These are phyloP conservation scores for Microcebus lehilahytsara DNA, from an alignment of 2,113 vertebrate genomes.

Conservation along the genomic window DNA sequence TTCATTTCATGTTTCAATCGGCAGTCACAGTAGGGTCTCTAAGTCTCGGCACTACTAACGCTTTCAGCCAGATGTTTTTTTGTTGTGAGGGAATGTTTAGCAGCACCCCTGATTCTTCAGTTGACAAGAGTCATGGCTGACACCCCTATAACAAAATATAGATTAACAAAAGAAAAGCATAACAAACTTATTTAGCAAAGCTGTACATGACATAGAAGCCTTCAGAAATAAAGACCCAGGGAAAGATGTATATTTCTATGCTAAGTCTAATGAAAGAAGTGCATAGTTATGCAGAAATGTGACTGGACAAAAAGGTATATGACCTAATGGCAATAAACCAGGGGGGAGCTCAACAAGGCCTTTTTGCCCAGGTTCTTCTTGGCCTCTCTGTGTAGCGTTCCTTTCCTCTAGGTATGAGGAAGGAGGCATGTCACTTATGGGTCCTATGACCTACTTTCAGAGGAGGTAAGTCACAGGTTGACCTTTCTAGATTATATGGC, in stretches of 20 bases:
- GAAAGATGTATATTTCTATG: background rate
- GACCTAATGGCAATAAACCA: too few relatives aligned
- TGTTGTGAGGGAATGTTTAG: background rate
- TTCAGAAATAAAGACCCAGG: background rate
- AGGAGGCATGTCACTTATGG: background rate
- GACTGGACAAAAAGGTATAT: too few relatives aligned
- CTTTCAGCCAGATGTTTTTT: background rate
- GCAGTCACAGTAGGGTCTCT: background rate
- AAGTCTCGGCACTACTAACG: background rate
- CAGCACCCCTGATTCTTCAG: background rate
- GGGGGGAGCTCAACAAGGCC: background rate
- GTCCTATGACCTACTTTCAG: background rate
- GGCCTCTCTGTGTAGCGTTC: background rate
- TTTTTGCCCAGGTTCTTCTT: background rate
- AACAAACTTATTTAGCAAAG: background rate
- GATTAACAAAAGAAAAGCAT: background rate
- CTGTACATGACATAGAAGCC: background rate
- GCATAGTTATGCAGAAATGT: too few relatives aligned
- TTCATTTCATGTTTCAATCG: too few relatives aligned
- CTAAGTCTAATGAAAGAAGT: too few relatives aligned
- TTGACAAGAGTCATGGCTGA: too few relatives aligned
- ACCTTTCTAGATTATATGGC: background rate
- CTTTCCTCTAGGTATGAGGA: background rate
- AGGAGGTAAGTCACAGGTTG: background rate
- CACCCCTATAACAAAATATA: too few relatives aligned